Base-by-base conservation (phyloP, 2,888 invertebrate genomes). In the Lacanobia wlatinum region DNA sequence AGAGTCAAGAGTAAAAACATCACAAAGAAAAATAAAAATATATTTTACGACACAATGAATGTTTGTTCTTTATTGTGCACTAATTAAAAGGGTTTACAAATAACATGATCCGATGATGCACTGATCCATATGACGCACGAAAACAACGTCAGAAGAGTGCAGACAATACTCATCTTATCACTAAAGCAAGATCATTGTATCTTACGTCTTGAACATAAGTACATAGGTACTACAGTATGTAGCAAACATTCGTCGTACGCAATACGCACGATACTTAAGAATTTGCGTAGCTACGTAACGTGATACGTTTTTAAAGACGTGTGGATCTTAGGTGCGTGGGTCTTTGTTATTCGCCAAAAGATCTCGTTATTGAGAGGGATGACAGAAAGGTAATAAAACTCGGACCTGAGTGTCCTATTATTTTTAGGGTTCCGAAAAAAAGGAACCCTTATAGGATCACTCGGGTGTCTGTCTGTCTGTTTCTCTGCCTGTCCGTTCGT, bases 81-180 rank as follows among this genome's bases (percentile, higher is more conserved):
- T 53, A 2, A 52, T 48, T 28, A 28, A 10, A 40, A 34, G 8
- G 12, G 28, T 48, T 48, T 16, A 55, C 64, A 28, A 73, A 64
- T 61, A 53, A 23, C n/a, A 52, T 14, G 21, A 56, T n/a, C n/a
- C n/a, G n/a, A 10, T 48, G 48, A 14, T 56, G 34, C 21, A 40
- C 38, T 71, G 59, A 71, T 59, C 21, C 40, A 28, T 50, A 50
- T 50, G 40, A 71, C 50, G 48, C 21, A 71, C 71, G 14, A 34
- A 23, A 18, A 1, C 28, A 48, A 53, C 14, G 21, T 53, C 43
- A 21, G 68, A 56, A 56, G 23, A 56, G 2, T 61, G 16, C 43
- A 43, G 43, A 40, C 7, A 53, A 73, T 38, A 62, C 38, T 34
- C 16, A 14, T n/a, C 8, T 23, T 53, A 62, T 46, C 52, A 46